These are phyloP conservation scores for Saturnia japonica DNA, from an alignment of 2,888 invertebrate genomes.

Conservation along the genomic window DNA sequence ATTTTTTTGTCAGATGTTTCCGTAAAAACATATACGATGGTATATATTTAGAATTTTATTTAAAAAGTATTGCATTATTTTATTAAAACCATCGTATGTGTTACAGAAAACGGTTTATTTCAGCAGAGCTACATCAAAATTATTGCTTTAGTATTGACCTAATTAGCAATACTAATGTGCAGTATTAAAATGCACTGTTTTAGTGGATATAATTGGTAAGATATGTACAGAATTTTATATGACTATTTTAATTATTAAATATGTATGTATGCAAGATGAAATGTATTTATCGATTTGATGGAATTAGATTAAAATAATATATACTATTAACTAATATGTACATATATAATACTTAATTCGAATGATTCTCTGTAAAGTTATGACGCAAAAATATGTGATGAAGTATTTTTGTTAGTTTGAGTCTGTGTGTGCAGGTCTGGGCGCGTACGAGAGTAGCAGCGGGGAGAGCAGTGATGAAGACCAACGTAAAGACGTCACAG, in stretches of 20 bases:
- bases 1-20: constrained; percentile 59
- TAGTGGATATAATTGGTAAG: constrained; percentile 67
- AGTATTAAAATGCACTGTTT: constrained; percentile 52
- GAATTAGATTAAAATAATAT: not conserved
- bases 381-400: not conserved
- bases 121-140: constrained; percentile 52
- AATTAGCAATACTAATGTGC: constrained; percentile 51
- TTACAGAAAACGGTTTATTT: constrained; percentile 53
- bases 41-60: constrained; percentile 23
- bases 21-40: constrained; percentile 58
- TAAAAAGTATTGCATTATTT: not conserved
- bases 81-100: constrained; percentile 57
- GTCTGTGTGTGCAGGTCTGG: constrained; percentile 86
- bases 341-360: not conserved
- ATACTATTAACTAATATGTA: constrained; percentile 5
- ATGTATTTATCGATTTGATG: not conserved
- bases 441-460: constrained; percentile 90
- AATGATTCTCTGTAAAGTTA: not conserved
- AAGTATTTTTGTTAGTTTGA: constrained; percentile 10
- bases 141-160: constrained; percentile 49
- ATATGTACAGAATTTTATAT: constrained; percentile 52
- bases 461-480: constrained; percentile 79
- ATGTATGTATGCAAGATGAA: constrained; percentile 7
- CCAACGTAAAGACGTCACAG: constrained; percentile 80
- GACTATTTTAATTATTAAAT: constrained; percentile 8